Evolutionary conservation across 53 echinoderm and acorn worm genomes (phyloP), one percentile per base, ranked within the genome.

Genomic region (Antedon mediterranea): DNA sequence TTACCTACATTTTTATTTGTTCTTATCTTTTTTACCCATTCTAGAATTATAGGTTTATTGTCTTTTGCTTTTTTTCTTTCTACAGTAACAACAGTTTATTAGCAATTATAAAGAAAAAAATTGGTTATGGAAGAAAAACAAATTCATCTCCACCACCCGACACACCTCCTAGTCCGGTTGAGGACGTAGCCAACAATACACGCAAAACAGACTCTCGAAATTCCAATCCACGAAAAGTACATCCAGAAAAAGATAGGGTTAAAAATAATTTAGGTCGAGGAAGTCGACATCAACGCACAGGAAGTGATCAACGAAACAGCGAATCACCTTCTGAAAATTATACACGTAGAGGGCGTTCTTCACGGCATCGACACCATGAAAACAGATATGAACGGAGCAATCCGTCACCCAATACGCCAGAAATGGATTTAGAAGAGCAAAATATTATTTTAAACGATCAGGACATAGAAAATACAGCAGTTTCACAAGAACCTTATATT

Each of bases 171-270:
- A 18, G 20, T 57, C 20, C 57, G 9, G 57, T 57, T 18, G 57
- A 57, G 3, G 57, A 57, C 5, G 78, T 85, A 41, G 88, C 88
- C 43, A 88, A 88, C 81, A 85, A 88, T 78, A 83, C 82, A 28
- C 82, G 87, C 28, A 87, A 79, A 44, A 72, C 78, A 14, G 91
- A 90, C 29, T 34, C 79, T 71, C 75, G 79, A 34, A 85, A 81
- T 74, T 88, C 82, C n/a, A 80, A 28, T 76, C 23, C 32, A 28
- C 43, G 72, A 81, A 81, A 76, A 73, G 75, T 84, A 28, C 81
- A 81, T 15, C 83, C 79, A 29, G 80, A 88, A 33, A 88, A 81
- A 77, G 88, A 84, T 70, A 75, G 73, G 20, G 80, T 88, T 32
- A 84, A 77, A 71, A 80, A 83, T 73, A 84, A 77, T 78, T 57